Conservation (phyloP, 2,888 invertebrate species). For the Ametastegia equiseti region DNA sequence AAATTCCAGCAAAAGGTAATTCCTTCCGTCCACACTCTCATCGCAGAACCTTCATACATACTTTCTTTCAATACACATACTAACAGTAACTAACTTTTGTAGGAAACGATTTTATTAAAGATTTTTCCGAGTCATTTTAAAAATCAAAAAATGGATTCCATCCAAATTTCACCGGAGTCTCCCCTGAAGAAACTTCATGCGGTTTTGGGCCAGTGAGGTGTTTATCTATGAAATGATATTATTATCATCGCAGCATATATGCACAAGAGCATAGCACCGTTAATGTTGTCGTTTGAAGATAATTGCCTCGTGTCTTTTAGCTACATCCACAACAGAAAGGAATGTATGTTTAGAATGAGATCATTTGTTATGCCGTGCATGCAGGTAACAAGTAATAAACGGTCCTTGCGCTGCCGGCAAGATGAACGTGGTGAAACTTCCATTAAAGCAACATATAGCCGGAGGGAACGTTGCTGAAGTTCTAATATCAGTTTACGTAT, state of each 20-base stretch:
- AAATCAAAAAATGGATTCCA: no score
- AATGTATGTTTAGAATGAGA: neutral
- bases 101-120: no score
- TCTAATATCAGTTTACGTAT: neutral
- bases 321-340: neutral
- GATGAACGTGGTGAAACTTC: neutral
- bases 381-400: conserved; percentile 2
- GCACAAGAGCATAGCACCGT: neutral
- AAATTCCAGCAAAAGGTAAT: no score
- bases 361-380: neutral
- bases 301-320: neutral
- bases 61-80: no score
- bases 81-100: no score
- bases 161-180: no score
- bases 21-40: no score
- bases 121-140: no score
- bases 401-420: neutral
- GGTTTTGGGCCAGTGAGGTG: neutral
- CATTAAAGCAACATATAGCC: neutral
- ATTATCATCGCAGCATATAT: no score
- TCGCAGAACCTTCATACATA: no score
- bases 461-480: neutral
- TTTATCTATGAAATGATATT: no score
- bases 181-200: neutral
- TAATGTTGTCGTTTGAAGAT: conserved; percentile 4